Base-by-base conservation (phyloP, 2,888 invertebrate species). In the Autographa gamma region DNA sequence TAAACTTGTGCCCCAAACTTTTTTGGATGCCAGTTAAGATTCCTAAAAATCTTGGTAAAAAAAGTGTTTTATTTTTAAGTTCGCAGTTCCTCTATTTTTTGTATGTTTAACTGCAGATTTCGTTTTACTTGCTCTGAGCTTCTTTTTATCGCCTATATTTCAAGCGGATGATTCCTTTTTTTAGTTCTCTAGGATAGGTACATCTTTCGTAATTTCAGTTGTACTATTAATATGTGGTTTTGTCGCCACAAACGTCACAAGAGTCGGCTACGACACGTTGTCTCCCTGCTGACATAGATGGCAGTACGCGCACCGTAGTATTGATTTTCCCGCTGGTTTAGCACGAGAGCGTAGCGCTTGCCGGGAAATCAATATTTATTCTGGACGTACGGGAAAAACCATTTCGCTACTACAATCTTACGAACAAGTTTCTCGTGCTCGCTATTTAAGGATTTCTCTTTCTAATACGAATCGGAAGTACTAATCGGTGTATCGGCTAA, bases 331-430 rank as follows among this genome's bases (percentile, higher is more conserved):
- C 76, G 72, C 79, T 80, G 81, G 81, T 77, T 81, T 83, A 61
- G 71, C 7, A 48, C 79, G 79, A 75, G 76, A 68, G 80, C 74
- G 74, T 73, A 79, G 77, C 71, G 70, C 76, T 80, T 82, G 82
- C 85, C 87, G 88, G 87, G 83, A 86, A 94, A 95, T 95, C 95
- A 93, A 95, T 95, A 93, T 89, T 86, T 87, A 82, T 84, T 81
- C 85, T 85, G 85, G 90, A 88, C 85, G 82, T 81, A 82, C 84
- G 86, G 90, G 91, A 88, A 92, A 93, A 90, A 82, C 90, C 89
- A 87, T 88, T 89, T 86, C 84, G 81, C 76, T 85, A 80, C 83
- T 82, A 84, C 81, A 86, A 82, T 85, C 79, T 81, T 75, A 75
- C 77, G 73, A 76, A 80, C 84, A 85, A 78, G 82, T 82, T 83